These are phyloP conservation scores for Gymnobelideus leadbeateri DNA, from an alignment of 2,113 vertebrate species.

Conservation along the genomic window DNA sequence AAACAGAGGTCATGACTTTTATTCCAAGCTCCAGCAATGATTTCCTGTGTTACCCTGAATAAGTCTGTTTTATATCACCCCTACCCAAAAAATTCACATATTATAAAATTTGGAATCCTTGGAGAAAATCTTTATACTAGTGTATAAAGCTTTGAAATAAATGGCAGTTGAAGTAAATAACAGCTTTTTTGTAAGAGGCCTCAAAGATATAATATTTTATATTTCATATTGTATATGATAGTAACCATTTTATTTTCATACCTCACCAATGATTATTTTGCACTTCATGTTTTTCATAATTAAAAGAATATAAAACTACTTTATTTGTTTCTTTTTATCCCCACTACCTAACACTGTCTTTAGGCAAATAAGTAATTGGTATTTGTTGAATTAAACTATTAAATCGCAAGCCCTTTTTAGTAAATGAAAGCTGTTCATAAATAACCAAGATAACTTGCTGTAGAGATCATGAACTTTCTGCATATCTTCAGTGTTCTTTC, in stretches of 20 bases:
- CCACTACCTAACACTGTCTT: not conserved
- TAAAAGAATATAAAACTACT: not conserved
- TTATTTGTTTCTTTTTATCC: not conserved
- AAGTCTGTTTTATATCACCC: conserved; percentile 30
- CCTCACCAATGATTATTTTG: not conserved
- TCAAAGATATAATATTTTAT: conserved; percentile 32
- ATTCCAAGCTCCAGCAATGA: conserved; percentile 7
- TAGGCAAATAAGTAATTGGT: not conserved
- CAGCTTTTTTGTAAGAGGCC: conserved; percentile 33
- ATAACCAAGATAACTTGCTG: conserved; percentile 29
- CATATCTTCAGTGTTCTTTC: not conserved
- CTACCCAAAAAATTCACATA: not conserved
- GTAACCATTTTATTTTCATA: conserved; percentile 40
- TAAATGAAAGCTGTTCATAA: conserved; percentile 25
- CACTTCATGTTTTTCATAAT: not conserved
- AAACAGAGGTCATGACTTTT: not conserved
- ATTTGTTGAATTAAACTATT: not conserved
- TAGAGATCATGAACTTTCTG: not conserved
- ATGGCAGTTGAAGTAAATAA: conserved; percentile 20
- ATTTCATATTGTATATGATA: conserved; percentile 40
- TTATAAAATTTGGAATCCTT: not conserved
- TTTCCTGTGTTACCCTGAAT: not conserved
- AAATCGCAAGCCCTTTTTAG: conserved; percentile 15
- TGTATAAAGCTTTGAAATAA: conserved; percentile 40
- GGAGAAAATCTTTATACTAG: conserved; percentile 24